Evolutionary conservation across 1,140 invertebrate species (phyloP).

Genomic region (Antheraea pernyi): DNA sequence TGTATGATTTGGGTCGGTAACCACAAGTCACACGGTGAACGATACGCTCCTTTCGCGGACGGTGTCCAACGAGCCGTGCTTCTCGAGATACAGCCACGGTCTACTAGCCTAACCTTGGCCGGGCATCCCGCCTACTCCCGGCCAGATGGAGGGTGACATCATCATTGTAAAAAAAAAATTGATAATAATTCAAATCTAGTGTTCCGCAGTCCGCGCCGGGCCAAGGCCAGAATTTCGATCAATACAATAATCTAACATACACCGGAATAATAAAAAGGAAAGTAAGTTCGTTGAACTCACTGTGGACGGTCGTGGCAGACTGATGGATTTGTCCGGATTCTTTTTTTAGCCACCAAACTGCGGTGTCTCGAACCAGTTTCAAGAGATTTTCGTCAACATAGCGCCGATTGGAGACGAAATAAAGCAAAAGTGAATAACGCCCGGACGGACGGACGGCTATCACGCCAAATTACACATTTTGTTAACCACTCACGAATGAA

Average conservation of each 20-base stretch:
- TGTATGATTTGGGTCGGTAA: slow-evolving; percentile 56
- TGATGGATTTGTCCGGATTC: slow-evolving; percentile 55
- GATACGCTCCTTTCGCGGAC: slow-evolving; percentile 54
- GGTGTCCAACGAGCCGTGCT: slow-evolving; percentile 57
- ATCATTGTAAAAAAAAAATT: slow-evolving; percentile 37
- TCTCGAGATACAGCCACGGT: slow-evolving; percentile 58
- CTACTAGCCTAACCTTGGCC: slow-evolving; percentile 65
- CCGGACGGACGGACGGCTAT: neutral
- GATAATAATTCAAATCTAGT: slow-evolving; percentile 17
- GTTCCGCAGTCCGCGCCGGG: slow-evolving; percentile 36
- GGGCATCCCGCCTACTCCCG: slow-evolving; percentile 54
- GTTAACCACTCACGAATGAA: slow-evolving; percentile 20
- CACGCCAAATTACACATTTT: slow-evolving; percentile 17
- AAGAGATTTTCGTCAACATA: slow-evolving; percentile 29
- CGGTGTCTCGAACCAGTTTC: slow-evolving; percentile 42
- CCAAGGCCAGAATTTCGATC: slow-evolving; percentile 56
- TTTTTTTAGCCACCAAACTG: slow-evolving; percentile 59
- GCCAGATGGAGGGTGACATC: slow-evolving; percentile 56
- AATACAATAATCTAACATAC: slow-evolving; percentile 43
- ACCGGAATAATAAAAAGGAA: slow-evolving; percentile 67
- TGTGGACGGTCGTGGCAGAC: slow-evolving; percentile 45
- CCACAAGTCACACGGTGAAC: slow-evolving; percentile 25
- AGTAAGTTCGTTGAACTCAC: slow-evolving; percentile 61
- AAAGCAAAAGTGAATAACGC: slow-evolving; percentile 19
- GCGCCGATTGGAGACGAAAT: slow-evolving; percentile 21